Percentiles rank a stretch among this genome's conserved stretches.
These are phyloP conservation scores for Listronotus bonariensis DNA, from an alignment of 1,140 invertebrate species.

Conservation along the genomic window DNA sequence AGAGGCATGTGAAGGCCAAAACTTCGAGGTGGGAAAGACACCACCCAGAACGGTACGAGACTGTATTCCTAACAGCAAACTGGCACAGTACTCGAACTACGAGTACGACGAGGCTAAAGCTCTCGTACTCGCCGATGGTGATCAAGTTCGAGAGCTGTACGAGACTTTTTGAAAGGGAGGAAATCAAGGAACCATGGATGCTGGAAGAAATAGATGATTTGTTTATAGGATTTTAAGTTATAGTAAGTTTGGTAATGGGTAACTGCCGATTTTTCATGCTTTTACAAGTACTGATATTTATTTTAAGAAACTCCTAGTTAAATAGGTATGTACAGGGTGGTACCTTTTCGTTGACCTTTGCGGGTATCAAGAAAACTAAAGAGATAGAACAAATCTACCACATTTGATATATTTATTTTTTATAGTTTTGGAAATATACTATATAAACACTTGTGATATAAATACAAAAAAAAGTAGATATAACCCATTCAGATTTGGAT, in stretches of 20 bases:
- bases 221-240: slow-evolving; percentile 42
- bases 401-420: no score
- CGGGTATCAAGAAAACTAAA: no score
- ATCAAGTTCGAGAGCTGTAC: slow-evolving; percentile 20
- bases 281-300: no score
- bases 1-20: background rate
- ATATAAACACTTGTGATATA: no score
- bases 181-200: slow-evolving; percentile 50
- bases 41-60: slow-evolving; percentile 45
- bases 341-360: no score
- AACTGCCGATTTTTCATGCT: no score
- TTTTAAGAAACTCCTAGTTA: no score
- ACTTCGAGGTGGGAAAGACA: slow-evolving; percentile 12
- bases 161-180: slow-evolving; percentile 1
- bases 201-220: slow-evolving; percentile 49
- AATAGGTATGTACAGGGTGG: no score
- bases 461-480: no score
- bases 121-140: slow-evolving; percentile 44
- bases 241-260: slow-evolving; percentile 14
- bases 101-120: slow-evolving; percentile 49
- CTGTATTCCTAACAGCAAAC: slow-evolving; percentile 49
- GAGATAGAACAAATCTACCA: no score
- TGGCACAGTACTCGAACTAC: slow-evolving; percentile 49
- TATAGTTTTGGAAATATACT: no score
- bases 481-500: no score